phyloP scores from a whole-genome alignment of 2,797 vertebrate species.

The Phalloptychus januarius region DNA sequence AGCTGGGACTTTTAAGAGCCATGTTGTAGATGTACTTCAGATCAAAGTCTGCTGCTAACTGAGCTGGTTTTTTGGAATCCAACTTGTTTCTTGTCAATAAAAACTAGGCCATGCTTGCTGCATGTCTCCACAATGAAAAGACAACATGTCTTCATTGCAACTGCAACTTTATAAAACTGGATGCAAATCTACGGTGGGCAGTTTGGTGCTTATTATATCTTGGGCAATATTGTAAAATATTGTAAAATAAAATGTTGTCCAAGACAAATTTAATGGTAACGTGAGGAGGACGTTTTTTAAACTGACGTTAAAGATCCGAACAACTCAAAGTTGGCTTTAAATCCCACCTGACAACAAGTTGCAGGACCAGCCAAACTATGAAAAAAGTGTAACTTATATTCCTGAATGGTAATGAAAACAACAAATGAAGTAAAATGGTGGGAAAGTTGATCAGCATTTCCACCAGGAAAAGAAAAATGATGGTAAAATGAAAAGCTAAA shows the following conservation, averaged over 20 bases:
- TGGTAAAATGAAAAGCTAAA: neutral
- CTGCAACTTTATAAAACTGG: neutral
- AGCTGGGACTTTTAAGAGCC: constrained; percentile 38
- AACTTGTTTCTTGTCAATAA: constrained; percentile 32
- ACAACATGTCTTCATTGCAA: neutral
- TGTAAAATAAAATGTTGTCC: neutral
- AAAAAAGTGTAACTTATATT: neutral
- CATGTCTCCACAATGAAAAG: neutral
- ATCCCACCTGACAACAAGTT: neutral
- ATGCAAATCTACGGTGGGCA: neutral
- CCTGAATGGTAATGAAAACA: neutral
- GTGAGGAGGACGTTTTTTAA: neutral
- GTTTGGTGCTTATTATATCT: neutral
- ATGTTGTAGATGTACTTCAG: constrained; percentile 44
- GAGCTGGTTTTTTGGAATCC: constrained; percentile 19
- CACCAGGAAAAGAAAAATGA: neutral
- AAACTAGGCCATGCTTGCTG: constrained; percentile 18
- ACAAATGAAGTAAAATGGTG: neutral
- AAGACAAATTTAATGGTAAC: neutral
- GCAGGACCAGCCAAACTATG: neutral
- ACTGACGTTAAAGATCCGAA: neutral
- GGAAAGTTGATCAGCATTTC: neutral
- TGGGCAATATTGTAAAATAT: neutral
- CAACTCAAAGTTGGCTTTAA: neutral
- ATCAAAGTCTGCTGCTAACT: constrained; percentile 51